These are phyloP conservation scores for Parapristionchus giblindavisi DNA, from an alignment of 2,888 invertebrate species.

Conservation along the genomic window DNA sequence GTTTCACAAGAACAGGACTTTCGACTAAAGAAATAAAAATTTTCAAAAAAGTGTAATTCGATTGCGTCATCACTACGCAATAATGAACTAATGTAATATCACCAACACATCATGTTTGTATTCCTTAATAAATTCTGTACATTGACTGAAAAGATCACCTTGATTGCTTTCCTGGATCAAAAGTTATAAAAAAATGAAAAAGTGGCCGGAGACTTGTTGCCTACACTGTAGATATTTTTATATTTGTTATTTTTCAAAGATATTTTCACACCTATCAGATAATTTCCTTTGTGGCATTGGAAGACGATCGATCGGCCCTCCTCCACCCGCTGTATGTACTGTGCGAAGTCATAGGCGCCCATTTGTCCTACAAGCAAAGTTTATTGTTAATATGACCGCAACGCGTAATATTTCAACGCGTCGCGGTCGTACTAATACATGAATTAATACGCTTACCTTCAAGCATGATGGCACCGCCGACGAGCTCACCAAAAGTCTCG, in stretches of 20 bases:
- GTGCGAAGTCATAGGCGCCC: conserved; percentile 72
- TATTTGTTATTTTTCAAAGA: background rate
- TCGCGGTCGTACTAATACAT: background rate
- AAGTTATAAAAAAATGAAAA: no score
- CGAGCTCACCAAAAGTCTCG: conserved; percentile 65
- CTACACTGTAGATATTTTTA: no score
- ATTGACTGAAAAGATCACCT: no score
- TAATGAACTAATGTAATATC: no score
- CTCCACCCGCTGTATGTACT: conserved; percentile 70
- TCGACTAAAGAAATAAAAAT: no score
- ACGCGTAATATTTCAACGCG: background rate
- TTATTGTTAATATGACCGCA: background rate
- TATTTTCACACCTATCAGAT: conserved; percentile 63
- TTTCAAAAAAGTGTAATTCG: no score
- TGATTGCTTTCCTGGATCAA: no score
- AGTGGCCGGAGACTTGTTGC: no score
- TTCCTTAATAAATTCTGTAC: no score
- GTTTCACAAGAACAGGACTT: no score
- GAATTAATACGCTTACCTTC: conserved; percentile 61
- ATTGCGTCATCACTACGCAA: no score
- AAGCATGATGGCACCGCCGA: conserved; percentile 70
- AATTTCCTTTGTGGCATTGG: conserved; percentile 69
- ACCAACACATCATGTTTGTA: no score
- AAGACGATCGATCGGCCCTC: conserved; percentile 69
- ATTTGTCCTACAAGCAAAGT: conserved; percentile 47